phyloP scores from a whole-genome alignment of 2,113 vertebrate genomes.

The Drymodes brunneopygia region DNA sequence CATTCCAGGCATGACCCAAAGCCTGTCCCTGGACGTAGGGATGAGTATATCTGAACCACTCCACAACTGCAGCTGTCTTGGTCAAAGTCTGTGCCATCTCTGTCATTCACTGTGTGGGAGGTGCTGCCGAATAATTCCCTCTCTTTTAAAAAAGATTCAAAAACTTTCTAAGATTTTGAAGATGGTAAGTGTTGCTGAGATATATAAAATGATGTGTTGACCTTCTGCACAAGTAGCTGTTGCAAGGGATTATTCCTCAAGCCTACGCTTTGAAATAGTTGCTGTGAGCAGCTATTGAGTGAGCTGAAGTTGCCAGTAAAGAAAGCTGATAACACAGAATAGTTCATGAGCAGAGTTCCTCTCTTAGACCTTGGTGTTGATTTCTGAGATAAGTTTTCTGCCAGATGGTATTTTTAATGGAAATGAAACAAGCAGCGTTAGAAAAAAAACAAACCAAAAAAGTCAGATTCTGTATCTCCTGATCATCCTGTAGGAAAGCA shows the following conservation, averaged over 20 bases:
- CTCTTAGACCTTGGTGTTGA: neutral
- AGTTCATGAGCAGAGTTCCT: neutral
- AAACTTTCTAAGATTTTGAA: neutral
- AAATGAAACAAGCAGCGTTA: neutral
- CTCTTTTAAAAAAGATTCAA: neutral
- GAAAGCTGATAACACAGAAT: neutral
- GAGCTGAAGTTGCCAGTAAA: neutral
- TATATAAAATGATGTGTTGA: neutral
- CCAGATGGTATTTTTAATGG: constrained; percentile 20
- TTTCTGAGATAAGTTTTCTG: constrained; percentile 10
- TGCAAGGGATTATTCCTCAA: neutral
- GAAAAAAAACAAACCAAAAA: neutral
- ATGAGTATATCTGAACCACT: accelerated
- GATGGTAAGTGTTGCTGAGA: neutral
- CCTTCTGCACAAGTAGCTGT: neutral
- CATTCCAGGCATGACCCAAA: neutral
- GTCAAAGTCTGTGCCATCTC: neutral
- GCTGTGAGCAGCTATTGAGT: neutral
- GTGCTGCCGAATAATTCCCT: neutral
- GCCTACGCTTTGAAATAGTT: neutral
- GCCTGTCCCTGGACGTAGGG: neutral
- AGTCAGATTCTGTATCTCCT: neutral
- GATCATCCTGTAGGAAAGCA: neutral
- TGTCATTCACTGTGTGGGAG: neutral
- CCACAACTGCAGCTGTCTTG: neutral